A percentile compares a stretch with the other conserved stretches of the same genome.
phyloP scores from a whole-genome alignment of 2,888 invertebrate genomes.

The Cosmopolites sordidus region DNA sequence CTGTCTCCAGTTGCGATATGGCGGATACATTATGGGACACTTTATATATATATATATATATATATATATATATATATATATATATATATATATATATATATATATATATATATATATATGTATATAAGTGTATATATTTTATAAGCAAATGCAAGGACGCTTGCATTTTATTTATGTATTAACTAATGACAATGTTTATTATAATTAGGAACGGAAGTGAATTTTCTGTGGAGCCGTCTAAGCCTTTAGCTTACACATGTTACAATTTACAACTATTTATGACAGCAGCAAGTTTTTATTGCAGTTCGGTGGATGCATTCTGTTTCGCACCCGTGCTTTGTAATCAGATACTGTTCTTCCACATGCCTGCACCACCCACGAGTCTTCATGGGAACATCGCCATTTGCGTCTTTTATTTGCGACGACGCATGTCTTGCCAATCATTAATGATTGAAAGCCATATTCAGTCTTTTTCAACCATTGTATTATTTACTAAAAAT shows the following conservation, averaged over 20 bases:
- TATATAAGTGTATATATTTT: constrained; percentile 4
- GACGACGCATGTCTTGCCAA: too few relatives aligned
- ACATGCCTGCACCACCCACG: constrained; percentile 11
- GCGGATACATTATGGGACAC: too few relatives aligned
- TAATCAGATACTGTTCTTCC: neutral
- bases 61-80: constrained; percentile 1
- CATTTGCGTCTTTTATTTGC: too few relatives aligned
- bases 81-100: constrained; percentile 5
- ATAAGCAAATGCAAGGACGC: neutral
- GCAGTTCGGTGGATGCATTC: neutral
- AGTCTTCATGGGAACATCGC: constrained; percentile 8
- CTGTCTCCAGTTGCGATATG: too few relatives aligned
- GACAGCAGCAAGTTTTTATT: neutral
- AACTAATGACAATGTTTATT: too few relatives aligned
- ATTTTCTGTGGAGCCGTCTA: too few relatives aligned
- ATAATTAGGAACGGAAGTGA: too few relatives aligned
- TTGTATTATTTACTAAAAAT: too few relatives aligned
- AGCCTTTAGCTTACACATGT: neutral
- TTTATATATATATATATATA: neutral
- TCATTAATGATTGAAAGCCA: too few relatives aligned
- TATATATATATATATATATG: constrained; percentile 6
- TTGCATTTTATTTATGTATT: too few relatives aligned
- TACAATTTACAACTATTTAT: neutral
- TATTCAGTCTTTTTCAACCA: too few relatives aligned
- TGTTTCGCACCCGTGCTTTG: constrained; percentile 1